These are phyloP conservation scores for Formica aserva DNA, from an alignment of 2,888 invertebrate genomes.

Conservation along the genomic window DNA sequence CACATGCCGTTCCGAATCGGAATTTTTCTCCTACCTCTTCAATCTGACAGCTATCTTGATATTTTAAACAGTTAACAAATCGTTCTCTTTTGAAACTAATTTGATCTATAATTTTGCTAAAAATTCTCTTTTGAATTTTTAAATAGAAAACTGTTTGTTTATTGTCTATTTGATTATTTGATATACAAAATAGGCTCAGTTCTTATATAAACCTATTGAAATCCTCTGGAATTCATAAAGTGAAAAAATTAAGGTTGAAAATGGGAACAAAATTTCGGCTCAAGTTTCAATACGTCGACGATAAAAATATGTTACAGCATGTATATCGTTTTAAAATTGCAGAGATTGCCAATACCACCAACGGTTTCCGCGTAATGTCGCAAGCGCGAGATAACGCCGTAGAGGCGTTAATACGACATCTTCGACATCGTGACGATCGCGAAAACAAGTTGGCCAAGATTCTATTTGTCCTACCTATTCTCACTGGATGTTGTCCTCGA, in stretches of 20 bases:
- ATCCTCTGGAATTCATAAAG: background rate
- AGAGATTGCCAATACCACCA: slow-evolving; percentile 78
- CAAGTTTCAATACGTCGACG: background rate
- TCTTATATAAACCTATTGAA: background rate
- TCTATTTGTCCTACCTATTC: slow-evolving; percentile 78
- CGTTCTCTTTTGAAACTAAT: background rate
- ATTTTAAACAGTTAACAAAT: background rate
- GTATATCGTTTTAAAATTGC: slow-evolving; percentile 6
- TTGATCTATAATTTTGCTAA: background rate
- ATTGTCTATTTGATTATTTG: no score
- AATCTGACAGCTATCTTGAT: background rate
- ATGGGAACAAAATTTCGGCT: background rate
- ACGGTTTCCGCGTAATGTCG: slow-evolving; percentile 71
- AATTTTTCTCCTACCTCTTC: background rate
- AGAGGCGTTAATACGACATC: slow-evolving; percentile 76
- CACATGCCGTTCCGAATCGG: background rate
- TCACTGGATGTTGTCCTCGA: slow-evolving; percentile 79
- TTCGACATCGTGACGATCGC: slow-evolving; percentile 71
- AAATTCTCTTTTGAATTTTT: background rate
- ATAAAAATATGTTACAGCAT: background rate
- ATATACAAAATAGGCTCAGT: no score
- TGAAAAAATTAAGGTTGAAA: background rate
- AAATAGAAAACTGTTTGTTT: background rate
- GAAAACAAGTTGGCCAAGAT: slow-evolving; percentile 77
- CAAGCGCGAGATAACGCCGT: slow-evolving; percentile 75